Base-by-base conservation (phyloP, 2,888 invertebrate species). In the Mongoloraphidia duomilia region DNA sequence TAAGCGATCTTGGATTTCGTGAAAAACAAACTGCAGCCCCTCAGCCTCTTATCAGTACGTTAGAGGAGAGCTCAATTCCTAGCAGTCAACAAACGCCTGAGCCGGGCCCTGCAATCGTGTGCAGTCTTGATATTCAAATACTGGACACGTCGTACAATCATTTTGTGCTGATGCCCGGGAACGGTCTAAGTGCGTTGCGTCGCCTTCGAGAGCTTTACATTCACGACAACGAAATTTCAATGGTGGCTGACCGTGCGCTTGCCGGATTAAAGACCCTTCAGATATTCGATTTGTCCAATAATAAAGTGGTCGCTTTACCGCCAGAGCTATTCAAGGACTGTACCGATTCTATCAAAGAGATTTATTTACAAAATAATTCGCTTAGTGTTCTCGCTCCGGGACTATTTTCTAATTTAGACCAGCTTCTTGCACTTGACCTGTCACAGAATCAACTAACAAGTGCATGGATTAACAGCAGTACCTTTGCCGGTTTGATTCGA, bases 341-440 rank as follows among this genome's bases (percentile, higher is more conserved):
- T 60, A 73, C 80, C 46, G 79, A 80, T 54, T 80, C 82, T 53
- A 82, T 93, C 59, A 87, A 85, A 69, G 91, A 92, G 70, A 82
- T 93, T 61, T 85, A 90, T 69, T 71, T 92, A 63, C 88, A 90
- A 68, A 92, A 92, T 69, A 93, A 93, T 73, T 88, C 90, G 17
- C 84, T 94, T 59, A 83, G 84, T 64, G 84, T 84, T 41, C 73
- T 93, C 56, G 85, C 90, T 56, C 86, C 89, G 1, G 85, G 84
- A 56, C 74, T 93, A 48, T 87, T 94, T 63, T 79, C 85, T n/a
- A 85, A 88, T 65, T 72, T 92, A 57, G 83, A 83, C 59, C 87
- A 84, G 62, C 71, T 94, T 56, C 75, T 83, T 57, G 82, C 84
- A 2, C 69, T 93, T 55, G 91, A 93, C 69, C 69, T 93, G 62